Base-by-base conservation (phyloP, 1,140 invertebrate species). In the Calephelis virginiensis region DNA sequence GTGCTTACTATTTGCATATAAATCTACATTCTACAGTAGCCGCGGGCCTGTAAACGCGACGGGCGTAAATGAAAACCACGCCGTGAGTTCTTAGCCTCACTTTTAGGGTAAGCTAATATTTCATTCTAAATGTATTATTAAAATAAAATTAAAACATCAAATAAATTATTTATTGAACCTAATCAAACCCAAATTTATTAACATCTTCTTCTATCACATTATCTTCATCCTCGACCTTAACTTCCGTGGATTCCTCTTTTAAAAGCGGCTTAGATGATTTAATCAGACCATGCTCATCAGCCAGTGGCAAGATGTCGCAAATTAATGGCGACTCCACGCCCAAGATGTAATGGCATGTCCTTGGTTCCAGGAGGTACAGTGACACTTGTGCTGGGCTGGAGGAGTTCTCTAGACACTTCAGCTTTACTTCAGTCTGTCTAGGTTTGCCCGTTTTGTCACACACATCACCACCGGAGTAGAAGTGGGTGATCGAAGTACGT, bases 301-400 rank as follows among this genome's bases (percentile, higher is more conserved):
- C 95, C 66, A 93, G 91, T 10, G 94, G 93, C 49, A 98, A 85
- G 64, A 98, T 95, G 78, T 96, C 94, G 92, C 98, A 99, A 68
- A 99, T 95, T 0, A 98, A 83, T 0, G 95, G 94, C 5, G 97
- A 98, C 86, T 99, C 98, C 0, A 98, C 96, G 13, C 96, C 96
- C 17, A 99, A 85, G 66, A 98, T 95, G 76, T 99, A 99, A 89
- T 98, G 95, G 82, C 98, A 99, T 12, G 95, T 95, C 85, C 95
- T 94, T 11, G 97, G 98, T 81, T 99, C 98, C 9, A 98, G 80
- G 13, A 99, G 90, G 86, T 97, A 98, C 48, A 99, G 90, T 0
- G 97, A 95, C 0, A 99, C 96, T 70, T 96, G 94, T 10, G 95
- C 95, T 13, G 94, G 93, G 78, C 93, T 95, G 0, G 93, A 91